Evolutionary conservation across 2,113 vertebrate genomes (phyloP).

Genomic region (Marmota flaviventris): DNA sequence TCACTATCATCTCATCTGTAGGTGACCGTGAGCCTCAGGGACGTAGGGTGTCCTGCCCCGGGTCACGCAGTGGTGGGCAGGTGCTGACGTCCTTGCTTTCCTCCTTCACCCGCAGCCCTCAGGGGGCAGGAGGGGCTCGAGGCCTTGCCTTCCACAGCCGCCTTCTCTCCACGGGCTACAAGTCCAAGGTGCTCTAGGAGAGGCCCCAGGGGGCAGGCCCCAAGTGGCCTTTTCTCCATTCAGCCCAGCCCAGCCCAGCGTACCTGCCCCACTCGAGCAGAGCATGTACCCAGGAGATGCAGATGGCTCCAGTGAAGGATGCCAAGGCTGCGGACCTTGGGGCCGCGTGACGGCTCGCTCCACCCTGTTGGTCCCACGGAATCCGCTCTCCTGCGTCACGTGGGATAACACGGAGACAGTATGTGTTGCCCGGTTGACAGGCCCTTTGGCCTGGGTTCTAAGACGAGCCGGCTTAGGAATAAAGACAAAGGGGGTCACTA

Average conservation of each 20-base stretch:
- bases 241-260: background rate
- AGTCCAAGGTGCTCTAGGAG: background rate
- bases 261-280: background rate
- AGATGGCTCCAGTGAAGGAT: background rate
- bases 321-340: background rate
- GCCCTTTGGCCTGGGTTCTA: background rate
- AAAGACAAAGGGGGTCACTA: background rate
- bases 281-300: background rate
- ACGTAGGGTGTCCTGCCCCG: background rate
- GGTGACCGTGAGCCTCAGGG: background rate
- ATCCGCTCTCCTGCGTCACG: background rate
- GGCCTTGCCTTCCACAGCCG: background rate
- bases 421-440: background rate
- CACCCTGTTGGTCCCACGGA: background rate
- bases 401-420: background rate
- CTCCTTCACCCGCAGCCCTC: background rate
- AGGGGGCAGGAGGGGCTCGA: no score
- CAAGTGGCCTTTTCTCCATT: background rate
- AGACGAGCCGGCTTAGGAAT: background rate
- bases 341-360: background rate
- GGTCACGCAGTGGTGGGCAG: background rate
- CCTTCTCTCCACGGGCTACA: background rate
- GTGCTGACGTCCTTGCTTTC: background rate
- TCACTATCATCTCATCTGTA: background rate
- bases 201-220: background rate